Conservation (phyloP, 2,113 vertebrate genomes). For the Ia io region DNA sequence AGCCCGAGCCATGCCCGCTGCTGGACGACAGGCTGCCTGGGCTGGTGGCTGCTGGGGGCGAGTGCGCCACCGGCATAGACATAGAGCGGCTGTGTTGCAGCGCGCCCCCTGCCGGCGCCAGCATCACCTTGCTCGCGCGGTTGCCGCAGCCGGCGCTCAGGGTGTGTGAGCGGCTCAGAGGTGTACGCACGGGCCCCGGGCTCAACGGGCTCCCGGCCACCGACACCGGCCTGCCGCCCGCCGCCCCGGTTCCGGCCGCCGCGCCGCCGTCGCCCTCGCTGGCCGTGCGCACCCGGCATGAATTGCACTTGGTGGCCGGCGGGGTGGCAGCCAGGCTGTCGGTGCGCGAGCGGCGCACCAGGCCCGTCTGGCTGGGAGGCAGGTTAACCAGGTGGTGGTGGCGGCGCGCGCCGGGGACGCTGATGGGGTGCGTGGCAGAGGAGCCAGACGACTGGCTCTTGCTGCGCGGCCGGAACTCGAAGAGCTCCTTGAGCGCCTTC, state of each 20-base stretch:
- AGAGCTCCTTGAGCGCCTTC: constrained; percentile 97
- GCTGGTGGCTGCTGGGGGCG: constrained; percentile 88
- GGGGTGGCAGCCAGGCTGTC: constrained; percentile 87
- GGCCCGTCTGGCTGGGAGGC: constrained; percentile 94
- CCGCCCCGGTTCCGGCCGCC: constrained; percentile 81
- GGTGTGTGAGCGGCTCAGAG: constrained; percentile 91
- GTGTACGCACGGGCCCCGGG: constrained; percentile 87
- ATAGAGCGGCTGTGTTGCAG: constrained; percentile 93
- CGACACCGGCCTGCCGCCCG: constrained; percentile 86
- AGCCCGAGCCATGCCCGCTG: constrained; percentile 86
- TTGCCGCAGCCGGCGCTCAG: constrained; percentile 76
- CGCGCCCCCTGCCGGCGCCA: constrained; percentile 77
- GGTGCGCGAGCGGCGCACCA: constrained; percentile 86
- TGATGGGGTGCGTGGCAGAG: constrained; percentile 87
- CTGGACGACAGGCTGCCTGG: constrained; percentile 87
- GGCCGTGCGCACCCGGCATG: constrained; percentile 89
- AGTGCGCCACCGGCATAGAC: constrained; percentile 92
- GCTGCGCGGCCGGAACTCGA: constrained; percentile 96
- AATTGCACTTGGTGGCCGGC: constrained; percentile 82
- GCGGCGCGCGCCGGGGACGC: constrained; percentile 88
- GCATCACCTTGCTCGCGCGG: constrained; percentile 66
- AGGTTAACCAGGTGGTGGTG: constrained; percentile 86
- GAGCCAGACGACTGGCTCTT: constrained; percentile 95
- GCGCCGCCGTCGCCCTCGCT: constrained; percentile 92
- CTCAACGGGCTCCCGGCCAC: constrained; percentile 91